phyloP scores from a whole-genome alignment of 2,888 invertebrate genomes.

The Branchellion lobata region DNA sequence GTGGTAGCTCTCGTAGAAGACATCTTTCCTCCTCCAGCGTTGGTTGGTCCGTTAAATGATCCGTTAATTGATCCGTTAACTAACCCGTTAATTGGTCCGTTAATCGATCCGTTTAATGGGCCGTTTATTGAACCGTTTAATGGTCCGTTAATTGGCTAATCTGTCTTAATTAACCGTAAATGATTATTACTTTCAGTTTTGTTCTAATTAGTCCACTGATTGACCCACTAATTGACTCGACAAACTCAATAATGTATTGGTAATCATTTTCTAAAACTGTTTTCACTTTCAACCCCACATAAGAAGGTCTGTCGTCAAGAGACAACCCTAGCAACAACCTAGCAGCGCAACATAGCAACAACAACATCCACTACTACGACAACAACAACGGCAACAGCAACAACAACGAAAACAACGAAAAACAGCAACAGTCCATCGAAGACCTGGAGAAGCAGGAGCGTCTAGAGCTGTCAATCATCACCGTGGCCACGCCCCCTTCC shows the following conservation, averaged over 20 bases:
- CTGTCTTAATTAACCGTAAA: background rate
- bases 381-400: slow-evolving; percentile 15
- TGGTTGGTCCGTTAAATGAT: slow-evolving; percentile 40
- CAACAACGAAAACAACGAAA: background rate
- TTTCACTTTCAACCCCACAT: background rate
- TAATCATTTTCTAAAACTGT: too few species aligned
- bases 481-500: background rate
- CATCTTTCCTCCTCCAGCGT: slow-evolving; percentile 43
- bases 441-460: slow-evolving; percentile 8
- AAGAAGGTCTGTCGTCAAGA: background rate
- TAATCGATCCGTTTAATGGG: background rate
- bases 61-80: background rate
- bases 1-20: slow-evolving; percentile 31
- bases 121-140: background rate
- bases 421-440: slow-evolving; percentile 6
- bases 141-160: background rate
- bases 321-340: background rate
- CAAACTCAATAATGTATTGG: too few species aligned
- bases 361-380: background rate
- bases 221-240: too few species aligned
- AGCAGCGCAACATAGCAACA: background rate
- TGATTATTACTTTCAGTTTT: background rate
- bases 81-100: too few species aligned
- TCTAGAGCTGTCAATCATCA: background rate
- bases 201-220: background rate